Evolutionary conservation across 1,140 invertebrate species (phyloP).

Genomic region (Oedothorax gibbosus): DNA sequence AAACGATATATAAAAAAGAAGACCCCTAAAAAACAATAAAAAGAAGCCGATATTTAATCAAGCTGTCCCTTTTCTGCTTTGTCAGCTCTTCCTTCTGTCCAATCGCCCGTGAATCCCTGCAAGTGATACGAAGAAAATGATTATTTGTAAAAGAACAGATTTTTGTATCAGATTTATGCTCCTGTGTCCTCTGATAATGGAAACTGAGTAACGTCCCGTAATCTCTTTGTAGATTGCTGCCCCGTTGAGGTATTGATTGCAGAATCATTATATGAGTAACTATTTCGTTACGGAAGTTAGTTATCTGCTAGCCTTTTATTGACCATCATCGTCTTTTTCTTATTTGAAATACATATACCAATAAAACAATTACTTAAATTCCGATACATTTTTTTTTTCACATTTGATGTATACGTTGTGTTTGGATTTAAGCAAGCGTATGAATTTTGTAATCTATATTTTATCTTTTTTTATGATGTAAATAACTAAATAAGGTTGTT

Average conservation of each 20-base stretch:
- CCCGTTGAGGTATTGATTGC: slow-evolving; percentile 17
- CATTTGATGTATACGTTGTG: too few relatives aligned
- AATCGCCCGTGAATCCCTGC: slow-evolving; percentile 32
- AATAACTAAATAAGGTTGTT: too few relatives aligned
- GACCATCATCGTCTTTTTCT: too few relatives aligned
- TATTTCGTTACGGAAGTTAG: slow-evolving; percentile 25
- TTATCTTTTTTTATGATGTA: too few relatives aligned
- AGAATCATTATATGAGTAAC: not conserved
- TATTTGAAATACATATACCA: too few relatives aligned
- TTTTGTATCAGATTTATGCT: slow-evolving; percentile 30
- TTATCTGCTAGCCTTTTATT: not conserved
- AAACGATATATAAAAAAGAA: slow-evolving; percentile 15
- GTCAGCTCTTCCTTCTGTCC: slow-evolving; percentile 41
- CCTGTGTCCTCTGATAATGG: slow-evolving; percentile 23
- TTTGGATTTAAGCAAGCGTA: too few relatives aligned
- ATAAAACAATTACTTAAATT: too few relatives aligned
- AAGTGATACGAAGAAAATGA: slow-evolving; percentile 56
- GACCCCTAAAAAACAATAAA: not conserved
- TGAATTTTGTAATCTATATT: too few relatives aligned
- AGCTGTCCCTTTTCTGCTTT: slow-evolving; percentile 47
- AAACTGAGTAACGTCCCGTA: slow-evolving; percentile 18
- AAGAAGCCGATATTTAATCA: slow-evolving; percentile 52
- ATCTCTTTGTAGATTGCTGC: slow-evolving; percentile 2
- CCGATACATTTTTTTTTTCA: too few relatives aligned
- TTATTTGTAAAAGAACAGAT: slow-evolving; percentile 55